A percentile compares a stretch with the other conserved stretches of the same genome.
phyloP scores from a whole-genome alignment of 2,888 invertebrate genomes.

The Belgica antarctica region DNA sequence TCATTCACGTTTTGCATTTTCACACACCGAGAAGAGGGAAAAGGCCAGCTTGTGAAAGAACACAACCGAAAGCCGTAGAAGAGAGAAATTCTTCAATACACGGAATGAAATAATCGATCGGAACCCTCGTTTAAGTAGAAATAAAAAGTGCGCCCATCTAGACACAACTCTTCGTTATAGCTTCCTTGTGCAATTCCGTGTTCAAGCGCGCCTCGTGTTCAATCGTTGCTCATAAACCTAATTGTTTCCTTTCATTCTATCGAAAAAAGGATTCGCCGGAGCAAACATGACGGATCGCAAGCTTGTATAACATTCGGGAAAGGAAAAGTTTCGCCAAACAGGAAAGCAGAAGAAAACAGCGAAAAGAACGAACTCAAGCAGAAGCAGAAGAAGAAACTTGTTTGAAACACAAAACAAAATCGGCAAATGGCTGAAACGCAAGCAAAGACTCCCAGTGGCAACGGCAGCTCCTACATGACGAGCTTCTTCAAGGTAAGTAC shows the following conservation, averaged over 20 bases:
- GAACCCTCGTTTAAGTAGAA: slow-evolving; percentile 36
- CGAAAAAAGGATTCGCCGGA: background rate
- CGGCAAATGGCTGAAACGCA: slow-evolving; percentile 41
- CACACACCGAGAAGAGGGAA: slow-evolving; percentile 40
- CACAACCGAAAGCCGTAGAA: slow-evolving; percentile 25
- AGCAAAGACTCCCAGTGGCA: background rate
- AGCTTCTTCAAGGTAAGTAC: slow-evolving; percentile 35
- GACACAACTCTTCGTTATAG: slow-evolving; percentile 24
- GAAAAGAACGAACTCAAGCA: background rate
- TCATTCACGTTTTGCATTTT: slow-evolving; percentile 42
- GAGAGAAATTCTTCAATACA: slow-evolving; percentile 38
- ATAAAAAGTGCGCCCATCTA: slow-evolving; percentile 38
- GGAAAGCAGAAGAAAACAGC: background rate
- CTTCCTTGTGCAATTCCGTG: background rate
- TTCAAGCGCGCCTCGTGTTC: no score
- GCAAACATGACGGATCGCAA: background rate
- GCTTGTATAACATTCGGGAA: slow-evolving; percentile 1
- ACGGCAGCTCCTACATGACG: slow-evolving; percentile 31
- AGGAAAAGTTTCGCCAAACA: background rate
- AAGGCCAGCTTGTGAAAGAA: slow-evolving; percentile 33
- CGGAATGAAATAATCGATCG: slow-evolving; percentile 41
- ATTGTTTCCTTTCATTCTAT: no score
- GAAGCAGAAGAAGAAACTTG: background rate
- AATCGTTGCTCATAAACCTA: no score
- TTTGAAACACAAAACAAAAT: background rate